A percentile compares a stretch with the other conserved stretches of the same genome.
Conservation (phyloP, 2,113 vertebrate genomes). For the Thamnaconus septentrionalis region DNA sequence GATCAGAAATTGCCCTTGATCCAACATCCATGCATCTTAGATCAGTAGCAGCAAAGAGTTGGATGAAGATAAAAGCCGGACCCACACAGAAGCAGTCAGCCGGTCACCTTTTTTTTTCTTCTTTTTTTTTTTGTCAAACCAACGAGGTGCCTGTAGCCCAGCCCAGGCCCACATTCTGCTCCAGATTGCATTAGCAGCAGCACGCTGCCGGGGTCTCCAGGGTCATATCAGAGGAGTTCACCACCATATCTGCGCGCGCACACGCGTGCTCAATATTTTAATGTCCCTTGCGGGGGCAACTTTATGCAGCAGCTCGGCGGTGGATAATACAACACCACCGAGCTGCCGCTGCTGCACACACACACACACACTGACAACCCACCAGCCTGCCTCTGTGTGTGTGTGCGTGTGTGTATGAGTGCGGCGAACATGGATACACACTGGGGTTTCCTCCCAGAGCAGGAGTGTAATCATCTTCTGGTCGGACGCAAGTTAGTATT, state of each 20-base stretch:
- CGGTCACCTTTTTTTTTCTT: conserved; percentile 5
- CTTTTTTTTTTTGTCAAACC: conserved; percentile 5
- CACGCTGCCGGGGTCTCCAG: conserved; percentile 20
- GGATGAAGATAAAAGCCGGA: conserved; percentile 51
- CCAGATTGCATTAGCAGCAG: conserved; percentile 46
- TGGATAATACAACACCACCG: no score
- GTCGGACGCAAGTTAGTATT: conserved; percentile 44
- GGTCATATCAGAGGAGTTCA: conserved; percentile 33
- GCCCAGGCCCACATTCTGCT: conserved; percentile 35
- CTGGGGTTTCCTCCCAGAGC: conserved; percentile 37
- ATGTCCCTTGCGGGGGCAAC: conserved; percentile 19
- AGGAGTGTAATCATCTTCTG: conserved; percentile 52
- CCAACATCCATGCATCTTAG: conserved; percentile 19
- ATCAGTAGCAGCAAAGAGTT: conserved; percentile 11
- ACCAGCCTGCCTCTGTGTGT: neutral
- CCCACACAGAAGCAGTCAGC: conserved; percentile 17
- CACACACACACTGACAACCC: neutral
- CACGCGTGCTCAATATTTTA: neutral
- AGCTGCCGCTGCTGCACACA: conserved; percentile 1
- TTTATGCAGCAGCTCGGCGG: conserved; percentile 14
- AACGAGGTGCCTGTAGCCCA: conserved; percentile 10
- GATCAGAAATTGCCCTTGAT: conserved; percentile 24
- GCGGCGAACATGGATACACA: conserved; percentile 15
- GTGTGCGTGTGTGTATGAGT: conserved; percentile 21
- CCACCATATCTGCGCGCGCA: conserved; percentile 19